phyloP scores from a whole-genome alignment of 1,140 invertebrate genomes.

The Anastrepha ludens region DNA sequence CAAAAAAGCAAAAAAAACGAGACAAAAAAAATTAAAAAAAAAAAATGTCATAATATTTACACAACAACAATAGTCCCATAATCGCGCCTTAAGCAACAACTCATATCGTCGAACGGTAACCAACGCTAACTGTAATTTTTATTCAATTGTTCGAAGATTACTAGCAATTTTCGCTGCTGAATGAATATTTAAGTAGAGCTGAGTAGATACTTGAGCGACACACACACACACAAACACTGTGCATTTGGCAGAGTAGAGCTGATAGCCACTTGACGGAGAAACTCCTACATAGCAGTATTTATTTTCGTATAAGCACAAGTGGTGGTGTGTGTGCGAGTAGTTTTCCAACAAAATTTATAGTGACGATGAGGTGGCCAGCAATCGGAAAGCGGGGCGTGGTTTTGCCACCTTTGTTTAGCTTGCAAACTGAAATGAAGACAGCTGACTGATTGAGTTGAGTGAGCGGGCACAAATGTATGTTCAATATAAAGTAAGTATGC shows the following conservation, averaged over 20 bases:
- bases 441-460: neutral
- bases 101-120: too few relatives aligned
- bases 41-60: constrained; percentile 32
- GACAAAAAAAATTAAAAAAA: neutral
- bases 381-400: neutral
- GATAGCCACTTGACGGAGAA: constrained; percentile 18
- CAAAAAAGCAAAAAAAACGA: neutral
- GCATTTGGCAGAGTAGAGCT: neutral
- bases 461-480: neutral
- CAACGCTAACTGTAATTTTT: neutral
- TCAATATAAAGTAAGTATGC: neutral
- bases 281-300: constrained; percentile 12
- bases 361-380: neutral
- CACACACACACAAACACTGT: neutral
- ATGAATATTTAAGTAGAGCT: constrained; percentile 16
- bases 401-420: constrained; percentile 39
- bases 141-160: constrained; percentile 23
- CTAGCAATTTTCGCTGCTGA: constrained; percentile 30
- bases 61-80: neutral
- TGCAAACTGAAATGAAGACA: constrained; percentile 30
- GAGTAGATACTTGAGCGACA: constrained; percentile 22
- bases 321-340: neutral
- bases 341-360: neutral
- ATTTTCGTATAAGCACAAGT: neutral
- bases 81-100: neutral